Base-by-base conservation (phyloP, 2,113 vertebrate species). In the Butorides virescens region DNA sequence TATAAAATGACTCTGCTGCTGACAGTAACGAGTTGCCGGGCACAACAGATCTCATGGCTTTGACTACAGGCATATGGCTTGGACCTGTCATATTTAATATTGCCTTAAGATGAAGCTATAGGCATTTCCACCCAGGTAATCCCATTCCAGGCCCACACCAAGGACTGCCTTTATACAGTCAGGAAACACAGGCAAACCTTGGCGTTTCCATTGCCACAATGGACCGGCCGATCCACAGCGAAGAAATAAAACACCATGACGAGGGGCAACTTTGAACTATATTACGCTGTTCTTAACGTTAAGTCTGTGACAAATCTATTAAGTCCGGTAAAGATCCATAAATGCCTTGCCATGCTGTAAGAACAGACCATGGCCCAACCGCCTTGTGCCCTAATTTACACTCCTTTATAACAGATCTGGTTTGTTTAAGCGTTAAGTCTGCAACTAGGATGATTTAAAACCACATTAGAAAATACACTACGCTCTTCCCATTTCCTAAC, bases 211-310 rank as follows among this genome's bases (percentile, higher is more conserved):
- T 15, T 32, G 50, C 44, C 46, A 66, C 2, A 2, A 37, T 3
- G 21, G 36, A 73, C 25, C 42, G 13, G 9, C 34, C 36, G 32
- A 26, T 1, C 46, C 73, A 13, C n/a, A 82, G 61, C 0, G 0
- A 77, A 75, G 73, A 56, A 70, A 49, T 18, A 77, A 78, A 85
- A 78, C 1, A 26, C 37, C 37, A 36, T 1, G 6, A 59, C 2
- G 55, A 56, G 3, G 58, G 23, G 34, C 39, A 58, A 36, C 72
- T 56, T 36, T 5, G 26, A 76, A 61, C 34, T 42, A 1, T 5
- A 84, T 53, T 22, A 50, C 2, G 8, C 23, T 81, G 55, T 44
- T 66, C 53, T 27, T 72, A 82, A 72, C 14, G 39, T 15, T 47
- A 86, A 88, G 15, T 71, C 75, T 1, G 2, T 49, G 72, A 76